These are phyloP conservation scores for Ictalurus furcatus DNA, from an alignment of 2,113 vertebrate species.

Conservation along the genomic window DNA sequence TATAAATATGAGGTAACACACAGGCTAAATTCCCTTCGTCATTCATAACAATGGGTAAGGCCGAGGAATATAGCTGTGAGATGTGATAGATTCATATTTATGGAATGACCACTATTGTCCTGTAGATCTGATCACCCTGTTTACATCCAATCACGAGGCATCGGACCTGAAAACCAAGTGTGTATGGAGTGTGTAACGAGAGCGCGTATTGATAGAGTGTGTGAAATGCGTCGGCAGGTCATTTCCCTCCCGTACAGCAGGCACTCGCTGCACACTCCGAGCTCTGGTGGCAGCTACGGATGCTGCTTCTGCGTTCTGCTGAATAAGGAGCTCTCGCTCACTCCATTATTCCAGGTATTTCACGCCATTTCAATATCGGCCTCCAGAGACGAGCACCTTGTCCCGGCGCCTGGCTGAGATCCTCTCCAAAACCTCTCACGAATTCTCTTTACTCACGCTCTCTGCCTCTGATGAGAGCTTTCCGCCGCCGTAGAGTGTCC, in stretches of 20 bases:
- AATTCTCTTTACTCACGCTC: background rate
- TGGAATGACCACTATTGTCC: too few relatives aligned
- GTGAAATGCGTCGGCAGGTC: conserved; percentile 28
- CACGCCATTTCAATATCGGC: background rate
- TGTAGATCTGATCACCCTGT: background rate
- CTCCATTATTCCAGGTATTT: background rate
- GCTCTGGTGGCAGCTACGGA: conserved; percentile 41
- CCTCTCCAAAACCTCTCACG: background rate
- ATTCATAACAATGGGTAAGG: too few relatives aligned
- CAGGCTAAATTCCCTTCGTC: too few relatives aligned
- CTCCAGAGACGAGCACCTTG: background rate
- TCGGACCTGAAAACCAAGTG: conserved; percentile 40
- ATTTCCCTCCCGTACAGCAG: conserved; percentile 43
- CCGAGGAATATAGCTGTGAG: too few relatives aligned
- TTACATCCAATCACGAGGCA: background rate
- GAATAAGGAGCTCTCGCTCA: conserved; percentile 41
- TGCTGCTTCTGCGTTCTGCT: conserved; percentile 36
- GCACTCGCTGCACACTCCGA: conserved; percentile 42
- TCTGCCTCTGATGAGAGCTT: background rate
- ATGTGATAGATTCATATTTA: too few relatives aligned
- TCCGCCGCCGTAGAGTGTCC: background rate
- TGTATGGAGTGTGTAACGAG: too few relatives aligned
- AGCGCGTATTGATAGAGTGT: background rate
- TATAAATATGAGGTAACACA: too few relatives aligned
- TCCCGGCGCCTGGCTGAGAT: background rate